Evolutionary conservation across 2,113 vertebrate species (phyloP).

Genomic region (Vanacampus margaritifer): DNA sequence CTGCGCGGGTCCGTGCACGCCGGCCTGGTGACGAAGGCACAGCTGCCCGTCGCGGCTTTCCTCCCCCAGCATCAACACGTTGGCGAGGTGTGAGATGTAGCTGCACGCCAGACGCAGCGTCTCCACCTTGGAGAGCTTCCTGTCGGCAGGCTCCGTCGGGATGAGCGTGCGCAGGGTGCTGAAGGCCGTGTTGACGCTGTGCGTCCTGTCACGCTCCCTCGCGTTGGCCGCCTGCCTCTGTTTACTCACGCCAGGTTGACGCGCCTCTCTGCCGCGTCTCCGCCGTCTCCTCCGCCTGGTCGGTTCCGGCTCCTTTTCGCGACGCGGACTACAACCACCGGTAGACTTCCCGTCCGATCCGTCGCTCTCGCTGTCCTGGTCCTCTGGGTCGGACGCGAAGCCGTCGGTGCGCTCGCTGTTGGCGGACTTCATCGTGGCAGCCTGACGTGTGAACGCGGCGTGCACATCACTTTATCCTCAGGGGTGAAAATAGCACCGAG

Average conservation of each 20-base stretch:
- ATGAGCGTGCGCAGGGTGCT: conserved; percentile 83
- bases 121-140: conserved; percentile 88
- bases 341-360: conserved; percentile 68
- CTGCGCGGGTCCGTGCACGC: conserved; percentile 57
- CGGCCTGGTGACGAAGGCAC: conserved; percentile 71
- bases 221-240: conserved; percentile 86
- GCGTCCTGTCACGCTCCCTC: conserved; percentile 83
- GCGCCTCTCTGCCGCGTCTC: conserved; percentile 28
- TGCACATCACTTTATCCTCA: conserved; percentile 65
- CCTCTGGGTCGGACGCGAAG: conserved; percentile 69
- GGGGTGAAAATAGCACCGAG: conserved; percentile 75
- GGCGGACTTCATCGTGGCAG: conserved; percentile 71
- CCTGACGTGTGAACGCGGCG: conserved; percentile 31
- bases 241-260: conserved; percentile 62
- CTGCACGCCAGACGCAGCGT: conserved; percentile 85
- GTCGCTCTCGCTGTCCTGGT: conserved; percentile 69
- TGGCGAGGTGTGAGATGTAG: conserved; percentile 88
- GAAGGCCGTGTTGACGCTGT: conserved; percentile 88
- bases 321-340: conserved; percentile 53
- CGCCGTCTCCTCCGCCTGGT: conserved; percentile 16
- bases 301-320: not conserved
- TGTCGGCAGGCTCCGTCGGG: conserved; percentile 82
- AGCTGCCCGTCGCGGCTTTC: conserved; percentile 73
- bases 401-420: conserved; percentile 55
- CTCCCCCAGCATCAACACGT: conserved; percentile 78